phyloP scores from a whole-genome alignment of 2,113 vertebrate species.

The Microtus richardsoni region DNA sequence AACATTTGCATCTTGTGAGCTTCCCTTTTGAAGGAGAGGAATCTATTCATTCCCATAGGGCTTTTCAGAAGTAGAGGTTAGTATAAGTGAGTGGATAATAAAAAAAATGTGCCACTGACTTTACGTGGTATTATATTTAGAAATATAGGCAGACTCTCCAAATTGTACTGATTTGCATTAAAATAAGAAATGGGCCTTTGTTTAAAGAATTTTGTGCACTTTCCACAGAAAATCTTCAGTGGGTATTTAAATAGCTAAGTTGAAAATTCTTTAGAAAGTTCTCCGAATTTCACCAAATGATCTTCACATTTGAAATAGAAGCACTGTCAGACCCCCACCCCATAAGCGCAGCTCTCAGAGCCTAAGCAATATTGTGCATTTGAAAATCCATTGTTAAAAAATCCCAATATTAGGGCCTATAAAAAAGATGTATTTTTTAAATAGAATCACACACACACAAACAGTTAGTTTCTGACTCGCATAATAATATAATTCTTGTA shows the following conservation, averaged over 20 bases:
- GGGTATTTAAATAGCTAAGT: slow-evolving; percentile 69
- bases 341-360: background rate
- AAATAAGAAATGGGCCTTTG: slow-evolving; percentile 67
- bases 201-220: slow-evolving; percentile 70
- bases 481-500: slow-evolving; percentile 26
- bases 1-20: slow-evolving; percentile 46
- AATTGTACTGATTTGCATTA: slow-evolving; percentile 76
- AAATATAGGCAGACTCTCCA: slow-evolving; percentile 62
- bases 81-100: slow-evolving; percentile 60
- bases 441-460: slow-evolving; percentile 46
- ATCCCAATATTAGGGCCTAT: background rate
- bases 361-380: background rate
- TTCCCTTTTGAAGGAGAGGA: slow-evolving; percentile 24
- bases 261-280: slow-evolving; percentile 57
- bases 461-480: slow-evolving; percentile 48
- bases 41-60: slow-evolving; percentile 60
- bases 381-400: slow-evolving; percentile 19
- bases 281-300: slow-evolving; percentile 48
- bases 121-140: slow-evolving; percentile 72
- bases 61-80: slow-evolving; percentile 64
- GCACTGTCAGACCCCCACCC: slow-evolving; percentile 41
- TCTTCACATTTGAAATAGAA: slow-evolving; percentile 57
- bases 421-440: slow-evolving; percentile 40
- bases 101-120: slow-evolving; percentile 69
- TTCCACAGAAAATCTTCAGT: slow-evolving; percentile 65